These are phyloP conservation scores for Hedychridium roseum DNA, from an alignment of 2,888 invertebrate genomes.

Conservation along the genomic window DNA sequence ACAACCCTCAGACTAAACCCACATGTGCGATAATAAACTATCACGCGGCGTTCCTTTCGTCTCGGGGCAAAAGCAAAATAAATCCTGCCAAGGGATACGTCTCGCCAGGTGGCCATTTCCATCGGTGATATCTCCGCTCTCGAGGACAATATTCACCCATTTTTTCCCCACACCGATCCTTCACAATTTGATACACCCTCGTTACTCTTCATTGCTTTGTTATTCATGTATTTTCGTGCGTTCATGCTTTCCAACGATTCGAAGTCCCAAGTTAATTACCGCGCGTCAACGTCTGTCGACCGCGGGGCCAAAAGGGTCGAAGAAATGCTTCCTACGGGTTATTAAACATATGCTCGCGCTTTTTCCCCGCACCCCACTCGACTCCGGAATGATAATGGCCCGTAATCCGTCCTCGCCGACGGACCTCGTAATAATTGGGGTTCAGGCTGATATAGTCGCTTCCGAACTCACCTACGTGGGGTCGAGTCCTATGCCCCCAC, in stretches of 20 bases:
- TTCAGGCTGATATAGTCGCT: slow-evolving; percentile 44
- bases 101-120: no score
- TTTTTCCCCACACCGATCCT: no score
- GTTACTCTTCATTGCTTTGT: no score
- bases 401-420: slow-evolving; percentile 61
- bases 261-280: slow-evolving; percentile 32
- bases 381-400: slow-evolving; percentile 58
- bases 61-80: no score
- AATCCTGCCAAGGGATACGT: no score
- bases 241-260: slow-evolving; percentile 30
- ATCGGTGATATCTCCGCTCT: no score
- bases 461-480: slow-evolving; percentile 49
- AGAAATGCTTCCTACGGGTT: slow-evolving; percentile 39
- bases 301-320: slow-evolving; percentile 6
- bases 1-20: slow-evolving; percentile 39
- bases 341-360: slow-evolving; percentile 51
- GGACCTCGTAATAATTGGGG: slow-evolving; percentile 54
- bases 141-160: no score
- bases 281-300: slow-evolving; percentile 22
- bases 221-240: no score
- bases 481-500: slow-evolving; percentile 18
- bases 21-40: slow-evolving; percentile 39
- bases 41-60: slow-evolving; percentile 22
- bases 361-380: slow-evolving; percentile 45
- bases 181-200: no score